A percentile compares a stretch with the other conserved stretches of the same genome.
Evolutionary conservation across 2,113 vertebrate genomes (phyloP).

Genomic region (Micronisus gabar): DNA sequence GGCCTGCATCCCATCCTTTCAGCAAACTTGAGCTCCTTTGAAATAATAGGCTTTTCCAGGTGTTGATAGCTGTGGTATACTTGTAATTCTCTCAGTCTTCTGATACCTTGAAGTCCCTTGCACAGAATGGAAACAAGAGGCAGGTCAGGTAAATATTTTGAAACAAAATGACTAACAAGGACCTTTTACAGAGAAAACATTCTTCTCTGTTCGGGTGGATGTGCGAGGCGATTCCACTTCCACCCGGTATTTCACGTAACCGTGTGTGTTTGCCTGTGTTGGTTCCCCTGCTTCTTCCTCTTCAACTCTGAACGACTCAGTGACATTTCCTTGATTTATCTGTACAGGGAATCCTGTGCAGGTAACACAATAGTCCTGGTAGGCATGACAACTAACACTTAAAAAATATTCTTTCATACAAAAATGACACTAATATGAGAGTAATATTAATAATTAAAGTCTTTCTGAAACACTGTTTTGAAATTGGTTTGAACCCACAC

Average conservation of each 20-base stretch:
- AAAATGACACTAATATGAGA: neutral
- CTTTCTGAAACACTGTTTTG: slow-evolving; percentile 25
- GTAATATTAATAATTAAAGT: slow-evolving; percentile 48
- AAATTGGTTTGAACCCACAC: slow-evolving; percentile 20
- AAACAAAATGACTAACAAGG: neutral
- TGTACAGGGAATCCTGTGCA: neutral
- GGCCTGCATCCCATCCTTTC: neutral
- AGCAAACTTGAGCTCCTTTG: neutral
- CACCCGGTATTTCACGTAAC: neutral
- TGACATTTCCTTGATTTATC: neutral
- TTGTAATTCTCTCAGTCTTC: neutral
- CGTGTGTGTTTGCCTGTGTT: neutral
- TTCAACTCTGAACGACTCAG: neutral
- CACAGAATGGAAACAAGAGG: neutral
- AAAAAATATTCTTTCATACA: neutral
- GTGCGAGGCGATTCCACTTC: neutral
- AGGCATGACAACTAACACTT: neutral
- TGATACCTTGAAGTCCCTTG: neutral
- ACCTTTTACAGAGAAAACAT: neutral
- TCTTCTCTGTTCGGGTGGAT: neutral
- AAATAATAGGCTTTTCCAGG: neutral
- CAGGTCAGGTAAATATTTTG: neutral
- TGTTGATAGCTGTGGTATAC: neutral
- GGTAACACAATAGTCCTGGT: neutral
- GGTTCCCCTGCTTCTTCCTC: neutral